Evolutionary conservation across 30 jellyfish, hydroid and myxozoan species (phyloP), one percentile per base, ranked within the genome.

Genomic region (Turritopsis rubra): DNA sequence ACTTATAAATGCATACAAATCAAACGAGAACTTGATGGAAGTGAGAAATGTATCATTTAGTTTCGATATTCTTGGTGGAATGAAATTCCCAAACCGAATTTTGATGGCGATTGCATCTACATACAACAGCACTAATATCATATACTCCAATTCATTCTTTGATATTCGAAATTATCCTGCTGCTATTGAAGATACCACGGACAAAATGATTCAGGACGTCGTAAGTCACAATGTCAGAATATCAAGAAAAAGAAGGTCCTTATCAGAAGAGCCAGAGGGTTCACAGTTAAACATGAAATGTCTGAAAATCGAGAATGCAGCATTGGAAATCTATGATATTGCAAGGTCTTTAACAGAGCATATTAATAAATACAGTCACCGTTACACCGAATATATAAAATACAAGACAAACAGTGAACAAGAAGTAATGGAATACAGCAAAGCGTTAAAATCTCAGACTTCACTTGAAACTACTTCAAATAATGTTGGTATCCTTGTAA

Each of bases 241-340:
- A 1, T 71, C 83, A 70, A 80, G 84, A 29, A 82, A 75, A 25
- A 84, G 91, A 29, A 27, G 90, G 52, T 83, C 90, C 9, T 8
- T 71, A 65, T 80, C 29, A 71, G 17, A 41, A 18, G 5, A 41
- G 5, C 77, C 77, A n/a, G 77, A 23, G 16, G 77, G 28, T n/a
- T 65, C 78, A 8, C 88, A 82, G 28, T 25, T 19, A 54, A 68
- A 88, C 21, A 28, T 68, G 28, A 77, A 52, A 71, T 53, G 66
- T 54, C 19, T 29, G 29, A 81, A 28, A n/a, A 30, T 75, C 13
- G 66, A 75, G 29, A 73, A 21, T 17, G 90, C 96, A 1, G 84
- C 27, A 52, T 26, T 1, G 19, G 71, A 65, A 3, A 70, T 29
- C 28, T 53, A 29, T 1, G 80, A 88, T 53, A 75, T 26, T 52